Conservation (phyloP, 1,140 invertebrate genomes). For the Drosophila littoralis region DNA sequence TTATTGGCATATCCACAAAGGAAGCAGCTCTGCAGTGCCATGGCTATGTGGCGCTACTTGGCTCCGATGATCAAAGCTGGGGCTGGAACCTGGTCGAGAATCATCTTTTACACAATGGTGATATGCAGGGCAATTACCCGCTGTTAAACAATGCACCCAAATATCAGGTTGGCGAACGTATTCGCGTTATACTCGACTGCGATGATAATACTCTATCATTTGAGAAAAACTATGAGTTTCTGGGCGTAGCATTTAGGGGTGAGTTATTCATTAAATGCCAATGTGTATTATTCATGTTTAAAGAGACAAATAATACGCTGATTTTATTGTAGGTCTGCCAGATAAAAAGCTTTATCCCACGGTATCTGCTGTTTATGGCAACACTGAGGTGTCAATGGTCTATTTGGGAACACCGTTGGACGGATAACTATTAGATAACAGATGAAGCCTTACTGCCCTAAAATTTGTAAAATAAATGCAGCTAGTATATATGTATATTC, state of each 20-base stretch:
- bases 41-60: constrained; percentile 97
- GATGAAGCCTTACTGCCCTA: constrained; percentile 66
- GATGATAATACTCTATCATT: constrained; percentile 98
- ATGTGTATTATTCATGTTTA: not conserved
- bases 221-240: constrained; percentile 99
- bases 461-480: constrained; percentile 64
- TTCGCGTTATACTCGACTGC: constrained; percentile 98
- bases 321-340: constrained; percentile 90
- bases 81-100: constrained; percentile 99
- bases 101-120: constrained; percentile 97
- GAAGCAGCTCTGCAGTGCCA: constrained; percentile 95
- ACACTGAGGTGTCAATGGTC: constrained; percentile 99
- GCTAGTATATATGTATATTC: constrained; percentile 47
- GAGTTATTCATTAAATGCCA: constrained; percentile 51
- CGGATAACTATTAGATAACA: constrained; percentile 88
- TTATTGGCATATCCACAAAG: constrained; percentile 97
- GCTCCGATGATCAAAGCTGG: constrained; percentile 98
- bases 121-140: constrained; percentile 97
- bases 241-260: constrained; percentile 98
- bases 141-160: constrained; percentile 98
- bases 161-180: constrained; percentile 99
- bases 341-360: constrained; percentile 97
- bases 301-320: not conserved
- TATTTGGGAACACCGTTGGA: constrained; percentile 97
- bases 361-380: constrained; percentile 99